Conservation (phyloP, 2,888 invertebrate genomes). For the Torymus aiolomorphi region DNA sequence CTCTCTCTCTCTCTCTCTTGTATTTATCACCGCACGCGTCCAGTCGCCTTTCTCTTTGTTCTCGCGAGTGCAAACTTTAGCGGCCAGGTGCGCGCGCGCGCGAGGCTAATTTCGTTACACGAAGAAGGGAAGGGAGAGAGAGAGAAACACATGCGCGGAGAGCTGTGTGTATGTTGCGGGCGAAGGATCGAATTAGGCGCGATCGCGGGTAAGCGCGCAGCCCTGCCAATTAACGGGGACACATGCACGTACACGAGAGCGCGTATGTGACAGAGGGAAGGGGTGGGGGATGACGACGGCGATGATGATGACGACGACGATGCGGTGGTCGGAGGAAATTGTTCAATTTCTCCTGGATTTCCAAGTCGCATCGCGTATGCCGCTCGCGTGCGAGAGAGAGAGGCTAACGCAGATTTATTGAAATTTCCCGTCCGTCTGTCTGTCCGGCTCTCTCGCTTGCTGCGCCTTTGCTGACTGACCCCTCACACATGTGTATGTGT, state of each 20-base stretch:
- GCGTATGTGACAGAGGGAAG: background rate
- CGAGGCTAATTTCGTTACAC: constrained; percentile 50
- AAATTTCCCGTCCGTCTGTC: constrained; percentile 40
- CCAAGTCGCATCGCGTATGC: constrained; percentile 11
- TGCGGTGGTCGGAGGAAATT: constrained; percentile 33
- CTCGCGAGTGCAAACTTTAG: constrained; percentile 6
- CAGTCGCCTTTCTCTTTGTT: background rate
- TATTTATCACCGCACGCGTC: background rate
- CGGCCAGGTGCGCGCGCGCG: constrained; percentile 45
- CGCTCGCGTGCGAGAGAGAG: background rate
- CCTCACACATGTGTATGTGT: background rate
- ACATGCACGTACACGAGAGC: background rate
- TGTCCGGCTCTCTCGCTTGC: no score
- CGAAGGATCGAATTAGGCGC: constrained; percentile 50
- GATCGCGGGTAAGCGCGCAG: constrained; percentile 43
- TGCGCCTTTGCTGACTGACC: constrained; percentile 5
- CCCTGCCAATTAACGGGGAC: constrained; percentile 41
- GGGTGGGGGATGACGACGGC: background rate
- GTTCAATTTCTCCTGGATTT: constrained; percentile 50
- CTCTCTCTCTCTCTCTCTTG: no score
- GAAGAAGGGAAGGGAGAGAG: constrained; percentile 9
- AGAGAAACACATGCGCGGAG: background rate
- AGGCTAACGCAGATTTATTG: constrained; percentile 42
- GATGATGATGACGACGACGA: no score
- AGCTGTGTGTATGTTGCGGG: background rate